Conservation (phyloP, 1,140 invertebrate genomes). For the Trachelipus rathkii region DNA sequence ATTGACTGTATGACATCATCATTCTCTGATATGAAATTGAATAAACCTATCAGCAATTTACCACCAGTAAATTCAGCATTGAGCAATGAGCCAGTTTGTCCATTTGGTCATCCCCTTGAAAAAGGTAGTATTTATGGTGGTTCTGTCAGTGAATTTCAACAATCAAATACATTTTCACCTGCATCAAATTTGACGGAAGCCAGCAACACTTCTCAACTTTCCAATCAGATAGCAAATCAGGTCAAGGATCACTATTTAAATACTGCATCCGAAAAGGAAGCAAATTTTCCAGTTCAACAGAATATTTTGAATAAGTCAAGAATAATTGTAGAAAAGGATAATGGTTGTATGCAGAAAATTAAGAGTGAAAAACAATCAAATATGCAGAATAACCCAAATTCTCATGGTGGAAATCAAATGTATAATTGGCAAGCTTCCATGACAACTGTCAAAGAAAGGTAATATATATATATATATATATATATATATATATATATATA, state of each 20-base stretch:
- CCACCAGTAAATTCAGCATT: no score
- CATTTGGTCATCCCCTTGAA: neutral
- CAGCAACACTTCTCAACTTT: no score
- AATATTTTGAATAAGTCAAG: neutral
- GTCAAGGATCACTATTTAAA: neutral
- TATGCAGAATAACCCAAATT: conserved; percentile 7
- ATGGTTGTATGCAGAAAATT: neutral
- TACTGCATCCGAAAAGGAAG: no score
- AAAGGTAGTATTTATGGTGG: neutral
- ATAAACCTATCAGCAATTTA: no score
- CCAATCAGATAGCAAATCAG: neutral
- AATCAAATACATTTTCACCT: neutral
- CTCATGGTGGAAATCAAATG: conserved; percentile 27
- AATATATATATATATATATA: neutral
- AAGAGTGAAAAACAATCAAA: neutral
- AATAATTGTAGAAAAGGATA: neutral
- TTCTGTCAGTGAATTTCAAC: neutral
- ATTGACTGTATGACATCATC: no score
- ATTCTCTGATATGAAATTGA: no score
- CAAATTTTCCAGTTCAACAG: no score
- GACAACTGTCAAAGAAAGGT: conserved; percentile 67
- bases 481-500: conserved; percentile 19
- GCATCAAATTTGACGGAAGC: neutral
- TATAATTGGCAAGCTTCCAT: conserved; percentile 59
- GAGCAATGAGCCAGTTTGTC: no score